Evolutionary conservation across 2,888 invertebrate genomes (phyloP).

Genomic region (Latrodectus elegans): DNA sequence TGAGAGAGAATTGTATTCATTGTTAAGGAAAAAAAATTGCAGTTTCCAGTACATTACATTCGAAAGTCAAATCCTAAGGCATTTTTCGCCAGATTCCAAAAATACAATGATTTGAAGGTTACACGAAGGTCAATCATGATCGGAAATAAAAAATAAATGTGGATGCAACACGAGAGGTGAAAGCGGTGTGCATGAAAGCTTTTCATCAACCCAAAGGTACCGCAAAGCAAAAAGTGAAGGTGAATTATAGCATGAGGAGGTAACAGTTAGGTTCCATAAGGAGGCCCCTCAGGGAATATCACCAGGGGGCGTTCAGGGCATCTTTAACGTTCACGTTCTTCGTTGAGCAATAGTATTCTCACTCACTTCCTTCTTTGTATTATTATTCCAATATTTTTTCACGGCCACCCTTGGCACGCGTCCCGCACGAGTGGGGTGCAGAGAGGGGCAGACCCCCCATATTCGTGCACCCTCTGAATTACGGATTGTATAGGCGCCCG

Average conservation of each 20-base stretch:
- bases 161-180: neutral
- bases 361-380: neutral
- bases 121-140: constrained; percentile 29
- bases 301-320: constrained; percentile 6
- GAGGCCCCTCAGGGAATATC: constrained; percentile 7
- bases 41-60: too few relatives aligned
- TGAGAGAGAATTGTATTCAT: too few relatives aligned
- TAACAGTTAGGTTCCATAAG: neutral
- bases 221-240: constrained; percentile 49
- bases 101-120: constrained; percentile 13
- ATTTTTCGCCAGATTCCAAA: too few relatives aligned
- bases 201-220: neutral
- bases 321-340: constrained; percentile 40
- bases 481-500: neutral
- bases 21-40: too few relatives aligned
- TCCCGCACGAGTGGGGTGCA: constrained; percentile 15
- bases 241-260: constrained; percentile 27
- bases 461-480: neutral
- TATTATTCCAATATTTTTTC: neutral
- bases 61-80: too few relatives aligned
- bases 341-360: constrained; percentile 6
- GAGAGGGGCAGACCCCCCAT: neutral
- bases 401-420: constrained; percentile 28
- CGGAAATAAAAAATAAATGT: constrained; percentile 8
- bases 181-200: neutral